phyloP scores from a whole-genome alignment of 2,113 vertebrate species.

The Sphaerodactylus townsendi region DNA sequence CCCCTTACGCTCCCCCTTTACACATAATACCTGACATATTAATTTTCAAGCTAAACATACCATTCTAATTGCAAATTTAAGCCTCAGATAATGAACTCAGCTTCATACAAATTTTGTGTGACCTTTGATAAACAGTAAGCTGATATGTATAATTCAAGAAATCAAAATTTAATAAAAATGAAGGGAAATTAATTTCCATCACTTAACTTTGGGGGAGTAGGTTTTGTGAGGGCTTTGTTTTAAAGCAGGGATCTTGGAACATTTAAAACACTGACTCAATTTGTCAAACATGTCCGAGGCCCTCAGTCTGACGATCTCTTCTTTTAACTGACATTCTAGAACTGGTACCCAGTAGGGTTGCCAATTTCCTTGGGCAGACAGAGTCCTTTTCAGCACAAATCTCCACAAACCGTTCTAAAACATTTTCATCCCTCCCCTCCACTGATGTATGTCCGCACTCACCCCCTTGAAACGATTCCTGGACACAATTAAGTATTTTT shows the following conservation, averaged over 20 bases:
- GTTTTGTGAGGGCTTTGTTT: conserved; percentile 49
- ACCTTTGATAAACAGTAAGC: conserved; percentile 71
- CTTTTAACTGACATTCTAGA: too few relatives aligned
- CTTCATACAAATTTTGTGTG: conserved; percentile 49
- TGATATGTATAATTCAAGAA: conserved; percentile 49
- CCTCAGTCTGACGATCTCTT: background rate
- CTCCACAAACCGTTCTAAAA: too few relatives aligned
- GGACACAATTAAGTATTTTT: too few relatives aligned
- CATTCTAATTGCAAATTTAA: conserved; percentile 45
- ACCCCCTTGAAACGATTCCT: too few relatives aligned
- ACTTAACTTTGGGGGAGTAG: conserved; percentile 48
- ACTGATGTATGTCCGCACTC: too few relatives aligned
- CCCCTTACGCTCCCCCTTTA: background rate
- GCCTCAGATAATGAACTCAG: background rate
- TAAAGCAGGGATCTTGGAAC: conserved; percentile 6
- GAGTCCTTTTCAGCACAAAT: too few relatives aligned
- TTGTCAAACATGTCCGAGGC: conserved; percentile 50
- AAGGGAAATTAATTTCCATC: conserved; percentile 70
- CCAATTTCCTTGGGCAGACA: too few relatives aligned
- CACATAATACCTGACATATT: conserved; percentile 34
- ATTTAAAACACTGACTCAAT: conserved; percentile 51
- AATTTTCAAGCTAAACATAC: conserved; percentile 53
- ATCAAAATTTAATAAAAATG: conserved; percentile 73
- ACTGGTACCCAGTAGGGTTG: too few relatives aligned
- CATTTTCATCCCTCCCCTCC: too few relatives aligned